Conservation (phyloP, 2,888 invertebrate genomes). For the Atrina japonica region DNA sequence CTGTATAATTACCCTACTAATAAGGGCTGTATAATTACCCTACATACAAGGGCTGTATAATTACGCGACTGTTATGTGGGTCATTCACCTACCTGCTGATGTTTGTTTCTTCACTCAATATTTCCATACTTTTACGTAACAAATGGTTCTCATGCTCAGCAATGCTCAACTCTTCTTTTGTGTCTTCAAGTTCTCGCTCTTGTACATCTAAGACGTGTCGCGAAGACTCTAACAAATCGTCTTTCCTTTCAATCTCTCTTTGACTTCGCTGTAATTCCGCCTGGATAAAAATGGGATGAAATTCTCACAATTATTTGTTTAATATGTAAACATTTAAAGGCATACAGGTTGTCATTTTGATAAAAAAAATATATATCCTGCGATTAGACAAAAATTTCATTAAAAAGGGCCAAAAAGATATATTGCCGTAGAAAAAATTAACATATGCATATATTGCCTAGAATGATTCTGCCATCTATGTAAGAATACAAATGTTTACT, state of each 20-base stretch:
- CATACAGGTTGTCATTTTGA: too few species aligned
- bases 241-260: conserved; percentile 71
- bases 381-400: too few species aligned
- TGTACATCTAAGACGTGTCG: conserved; percentile 72
- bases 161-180: conserved; percentile 69
- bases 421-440: too few species aligned
- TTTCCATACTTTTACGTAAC: conserved; percentile 70
- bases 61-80: too few species aligned
- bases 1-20: too few species aligned
- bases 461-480: too few species aligned
- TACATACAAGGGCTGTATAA: too few species aligned
- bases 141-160: conserved; percentile 74
- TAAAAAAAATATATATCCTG: not conserved
- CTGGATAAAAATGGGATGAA: conserved; percentile 57
- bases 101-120: conserved; percentile 64
- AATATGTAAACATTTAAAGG: not conserved
- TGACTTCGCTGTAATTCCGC: conserved; percentile 74
- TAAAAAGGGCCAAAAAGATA: too few species aligned
- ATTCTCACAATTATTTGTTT: too few species aligned
- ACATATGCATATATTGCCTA: too few species aligned
- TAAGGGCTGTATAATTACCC: too few species aligned
- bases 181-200: conserved; percentile 71
- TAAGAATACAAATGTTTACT: too few species aligned
- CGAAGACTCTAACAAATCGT: conserved; percentile 71
- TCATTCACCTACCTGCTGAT: conserved; percentile 62